Percentiles rank a stretch among this genome's conserved stretches.
Conservation (phyloP, 2,113 vertebrate species). For the Xenopus laevis region DNA sequence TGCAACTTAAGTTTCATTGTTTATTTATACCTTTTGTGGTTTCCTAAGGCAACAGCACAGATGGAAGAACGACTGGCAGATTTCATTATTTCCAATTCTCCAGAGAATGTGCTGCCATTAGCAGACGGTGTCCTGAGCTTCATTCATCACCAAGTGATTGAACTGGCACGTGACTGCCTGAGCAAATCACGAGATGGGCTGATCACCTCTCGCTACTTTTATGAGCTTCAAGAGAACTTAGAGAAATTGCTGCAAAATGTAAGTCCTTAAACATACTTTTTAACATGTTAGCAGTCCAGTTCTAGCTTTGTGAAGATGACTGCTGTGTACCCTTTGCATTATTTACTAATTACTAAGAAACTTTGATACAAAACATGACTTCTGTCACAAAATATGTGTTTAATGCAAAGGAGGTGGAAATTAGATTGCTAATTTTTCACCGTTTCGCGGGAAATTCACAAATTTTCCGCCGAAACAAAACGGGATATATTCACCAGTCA, state of each 20-base stretch:
- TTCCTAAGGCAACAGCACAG: slow-evolving; percentile 84
- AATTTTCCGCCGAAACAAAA: too few species aligned
- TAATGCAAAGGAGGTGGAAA: too few species aligned
- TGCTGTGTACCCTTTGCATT: too few species aligned
- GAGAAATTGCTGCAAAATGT: slow-evolving; percentile 95
- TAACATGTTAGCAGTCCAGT: too few species aligned
- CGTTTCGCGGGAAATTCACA: too few species aligned
- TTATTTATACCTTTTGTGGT: slow-evolving; percentile 16
- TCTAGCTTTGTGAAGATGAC: too few species aligned
- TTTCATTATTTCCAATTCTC: slow-evolving; percentile 79
- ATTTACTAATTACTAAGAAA: too few species aligned
- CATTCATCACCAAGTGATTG: slow-evolving; percentile 94
- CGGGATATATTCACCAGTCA: too few species aligned
- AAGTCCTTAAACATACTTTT: slow-evolving; percentile 61
- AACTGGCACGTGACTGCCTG: slow-evolving; percentile 92
- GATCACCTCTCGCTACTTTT: slow-evolving; percentile 95
- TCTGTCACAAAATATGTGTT: too few species aligned
- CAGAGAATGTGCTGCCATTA: slow-evolving; percentile 82
- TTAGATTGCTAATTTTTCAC: too few species aligned
- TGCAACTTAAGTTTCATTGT: too few species aligned
- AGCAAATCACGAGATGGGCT: slow-evolving; percentile 87
- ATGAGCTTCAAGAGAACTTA: slow-evolving; percentile 95
- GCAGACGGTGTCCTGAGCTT: slow-evolving; percentile 93
- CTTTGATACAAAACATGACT: too few species aligned
- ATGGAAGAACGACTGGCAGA: slow-evolving; percentile 93